phyloP scores from a whole-genome alignment of 2,113 vertebrate genomes.

The Mus pahari region DNA sequence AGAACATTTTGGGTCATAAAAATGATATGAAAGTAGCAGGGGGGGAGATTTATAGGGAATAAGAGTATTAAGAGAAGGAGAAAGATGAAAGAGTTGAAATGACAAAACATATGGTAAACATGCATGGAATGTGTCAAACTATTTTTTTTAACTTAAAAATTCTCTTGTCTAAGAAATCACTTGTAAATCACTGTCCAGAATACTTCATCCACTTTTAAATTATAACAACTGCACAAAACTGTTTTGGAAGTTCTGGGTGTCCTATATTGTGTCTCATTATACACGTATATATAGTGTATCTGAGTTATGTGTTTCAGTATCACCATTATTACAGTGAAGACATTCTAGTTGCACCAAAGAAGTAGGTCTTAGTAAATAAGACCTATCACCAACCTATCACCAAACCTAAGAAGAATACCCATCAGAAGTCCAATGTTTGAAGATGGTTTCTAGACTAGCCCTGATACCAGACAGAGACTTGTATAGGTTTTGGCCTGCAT shows the following conservation, averaged over 20 bases:
- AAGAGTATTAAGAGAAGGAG: not conserved
- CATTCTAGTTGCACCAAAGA: not conserved
- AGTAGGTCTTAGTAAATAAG: not conserved
- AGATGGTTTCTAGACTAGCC: not conserved
- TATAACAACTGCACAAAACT: not conserved
- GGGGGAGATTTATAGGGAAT: not conserved
- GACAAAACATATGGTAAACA: not conserved
- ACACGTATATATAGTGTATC: not conserved
- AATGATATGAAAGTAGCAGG: not conserved
- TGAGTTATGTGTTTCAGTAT: conserved; percentile 22
- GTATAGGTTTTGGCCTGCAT: not conserved
- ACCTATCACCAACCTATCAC: not conserved
- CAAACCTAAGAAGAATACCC: not conserved
- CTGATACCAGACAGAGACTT: not conserved
- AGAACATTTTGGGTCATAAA: not conserved
- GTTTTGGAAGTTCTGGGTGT: not conserved
- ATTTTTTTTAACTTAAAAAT: not conserved
- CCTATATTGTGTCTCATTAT: conserved; percentile 5
- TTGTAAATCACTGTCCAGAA: not conserved
- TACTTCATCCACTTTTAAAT: not conserved
- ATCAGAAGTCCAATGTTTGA: not conserved
- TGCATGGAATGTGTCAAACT: not conserved
- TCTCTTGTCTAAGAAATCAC: not conserved
- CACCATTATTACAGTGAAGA: not conserved
- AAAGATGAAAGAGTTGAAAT: not conserved